phyloP scores from a whole-genome alignment of 2,888 invertebrate genomes.

The Pheosia gnoma region DNA sequence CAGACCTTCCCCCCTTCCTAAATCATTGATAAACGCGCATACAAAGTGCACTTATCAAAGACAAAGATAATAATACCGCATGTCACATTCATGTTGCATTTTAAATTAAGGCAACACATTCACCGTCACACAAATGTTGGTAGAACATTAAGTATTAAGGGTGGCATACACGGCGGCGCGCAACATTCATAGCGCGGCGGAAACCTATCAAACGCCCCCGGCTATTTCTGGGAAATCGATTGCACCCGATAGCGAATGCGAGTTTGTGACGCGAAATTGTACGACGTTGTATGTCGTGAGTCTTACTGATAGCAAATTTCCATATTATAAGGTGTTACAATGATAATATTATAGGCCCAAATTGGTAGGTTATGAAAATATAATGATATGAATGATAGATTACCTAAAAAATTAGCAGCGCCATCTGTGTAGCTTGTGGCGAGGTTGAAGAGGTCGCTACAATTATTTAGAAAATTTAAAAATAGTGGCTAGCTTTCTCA shows the following conservation, averaged over 20 bases:
- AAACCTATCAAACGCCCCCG: conserved; percentile 59
- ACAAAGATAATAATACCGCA: conserved; percentile 38
- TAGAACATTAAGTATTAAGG: conserved; percentile 76
- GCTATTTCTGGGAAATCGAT: conserved; percentile 76
- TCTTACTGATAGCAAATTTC: conserved; percentile 23
- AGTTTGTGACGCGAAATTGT: conserved; percentile 37
- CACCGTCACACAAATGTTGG: conserved; percentile 69
- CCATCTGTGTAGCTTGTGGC: too few relatives aligned
- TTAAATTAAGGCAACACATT: conserved; percentile 56
- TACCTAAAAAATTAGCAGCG: too few relatives aligned
- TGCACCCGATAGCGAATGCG: conserved; percentile 47
- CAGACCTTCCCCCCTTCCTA: not conserved
- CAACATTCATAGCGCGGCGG: conserved; percentile 64
- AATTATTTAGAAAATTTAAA: too few relatives aligned
- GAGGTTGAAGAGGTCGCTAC: too few relatives aligned
- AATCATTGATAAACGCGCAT: conserved; percentile 6
- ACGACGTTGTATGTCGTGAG: conserved; percentile 42
- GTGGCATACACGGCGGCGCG: conserved; percentile 54
- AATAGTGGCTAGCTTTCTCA: too few relatives aligned
- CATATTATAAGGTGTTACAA: not conserved
- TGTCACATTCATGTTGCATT: conserved; percentile 58
- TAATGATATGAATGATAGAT: too few relatives aligned
- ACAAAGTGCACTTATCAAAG: conserved; percentile 24
- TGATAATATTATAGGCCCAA: too few relatives aligned
- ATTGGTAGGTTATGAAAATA: too few relatives aligned